Evolutionary conservation across 92 coral and sea anemone species (phyloP).

Genomic region (Heliopora coerulea): DNA sequence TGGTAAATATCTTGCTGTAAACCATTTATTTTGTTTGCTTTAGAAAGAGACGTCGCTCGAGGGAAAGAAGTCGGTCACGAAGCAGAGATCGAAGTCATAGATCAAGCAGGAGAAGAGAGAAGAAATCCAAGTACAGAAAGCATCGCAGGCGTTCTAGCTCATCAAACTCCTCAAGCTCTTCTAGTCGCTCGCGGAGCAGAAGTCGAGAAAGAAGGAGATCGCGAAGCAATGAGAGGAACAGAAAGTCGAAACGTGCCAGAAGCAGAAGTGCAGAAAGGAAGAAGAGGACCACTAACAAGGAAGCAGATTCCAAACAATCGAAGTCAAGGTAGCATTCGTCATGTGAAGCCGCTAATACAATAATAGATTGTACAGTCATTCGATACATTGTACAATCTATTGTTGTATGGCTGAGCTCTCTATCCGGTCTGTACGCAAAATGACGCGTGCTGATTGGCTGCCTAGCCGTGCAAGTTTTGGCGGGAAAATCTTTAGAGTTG

Average conservation of each 20-base stretch:
- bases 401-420: too few relatives aligned
- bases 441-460: too few relatives aligned
- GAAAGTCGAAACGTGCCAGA: constrained; percentile 74
- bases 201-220: constrained; percentile 48
- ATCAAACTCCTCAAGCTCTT: constrained; percentile 56
- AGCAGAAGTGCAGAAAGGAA: constrained; percentile 67
- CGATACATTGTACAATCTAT: too few relatives aligned
- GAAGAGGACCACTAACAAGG: not conserved
- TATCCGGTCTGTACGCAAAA: too few relatives aligned
- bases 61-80: constrained; percentile 56
- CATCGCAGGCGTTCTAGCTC: constrained; percentile 74
- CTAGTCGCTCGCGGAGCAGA: constrained; percentile 59
- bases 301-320: constrained; percentile 67
- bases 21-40: not conserved
- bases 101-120: constrained; percentile 52
- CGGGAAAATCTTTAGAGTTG: too few relatives aligned
- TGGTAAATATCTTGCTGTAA: too few relatives aligned
- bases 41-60: constrained; percentile 17
- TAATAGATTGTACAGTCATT: too few relatives aligned
- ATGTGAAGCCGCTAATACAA: too few relatives aligned
- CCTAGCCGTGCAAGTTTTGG: too few relatives aligned
- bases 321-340: constrained; percentile 64
- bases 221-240: constrained; percentile 66
- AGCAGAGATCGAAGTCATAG: constrained; percentile 67
- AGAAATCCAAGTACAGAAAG: constrained; percentile 45